A percentile compares a stretch with the other conserved stretches of the same genome.
Conservation (phyloP, 1,140 invertebrate species). For the Zaprionus camerounensis region DNA sequence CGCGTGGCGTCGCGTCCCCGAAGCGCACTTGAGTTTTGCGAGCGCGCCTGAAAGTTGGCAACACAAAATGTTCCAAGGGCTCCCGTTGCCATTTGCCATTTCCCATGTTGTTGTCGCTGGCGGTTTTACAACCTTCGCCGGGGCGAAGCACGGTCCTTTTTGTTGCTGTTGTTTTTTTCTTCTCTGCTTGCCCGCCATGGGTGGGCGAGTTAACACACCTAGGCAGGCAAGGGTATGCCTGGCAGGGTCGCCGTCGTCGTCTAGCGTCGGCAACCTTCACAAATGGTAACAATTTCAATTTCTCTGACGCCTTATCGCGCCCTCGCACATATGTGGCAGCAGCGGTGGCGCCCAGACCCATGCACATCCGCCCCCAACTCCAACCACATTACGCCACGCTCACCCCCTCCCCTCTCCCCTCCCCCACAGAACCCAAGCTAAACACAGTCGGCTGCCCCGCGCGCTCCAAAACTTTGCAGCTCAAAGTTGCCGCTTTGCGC, state of each 20-base stretch:
- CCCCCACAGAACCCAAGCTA: conserved; percentile 38
- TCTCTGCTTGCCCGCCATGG: conserved; percentile 16
- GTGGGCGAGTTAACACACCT: conserved; percentile 62
- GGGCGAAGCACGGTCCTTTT: conserved; percentile 28
- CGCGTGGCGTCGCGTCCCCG: conserved; percentile 48
- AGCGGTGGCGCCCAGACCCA: neutral
- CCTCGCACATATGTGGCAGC: conserved; percentile 70
- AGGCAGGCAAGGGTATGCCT: conserved; percentile 25
- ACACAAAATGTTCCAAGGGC: conserved; percentile 58
- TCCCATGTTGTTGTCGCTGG: conserved; percentile 61
- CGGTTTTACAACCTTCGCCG: conserved; percentile 77
- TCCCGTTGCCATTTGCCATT: conserved; percentile 51
- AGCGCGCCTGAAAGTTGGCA: conserved; percentile 74
- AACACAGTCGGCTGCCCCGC: conserved; percentile 33
- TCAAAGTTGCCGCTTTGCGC: conserved; percentile 77
- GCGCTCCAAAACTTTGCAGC: conserved; percentile 65
- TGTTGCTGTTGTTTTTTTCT: conserved; percentile 36
- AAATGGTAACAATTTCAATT: conserved; percentile 82
- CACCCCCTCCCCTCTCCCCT: neutral
- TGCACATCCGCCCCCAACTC: conserved; percentile 8
- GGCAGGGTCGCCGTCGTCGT: conserved; percentile 49
- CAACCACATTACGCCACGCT: neutral
- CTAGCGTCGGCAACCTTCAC: conserved; percentile 75
- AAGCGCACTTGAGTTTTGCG: conserved; percentile 78
- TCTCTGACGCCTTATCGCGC: conserved; percentile 79